Conservation (phyloP, 1,140 invertebrate genomes). For the Leptinotarsa texana region DNA sequence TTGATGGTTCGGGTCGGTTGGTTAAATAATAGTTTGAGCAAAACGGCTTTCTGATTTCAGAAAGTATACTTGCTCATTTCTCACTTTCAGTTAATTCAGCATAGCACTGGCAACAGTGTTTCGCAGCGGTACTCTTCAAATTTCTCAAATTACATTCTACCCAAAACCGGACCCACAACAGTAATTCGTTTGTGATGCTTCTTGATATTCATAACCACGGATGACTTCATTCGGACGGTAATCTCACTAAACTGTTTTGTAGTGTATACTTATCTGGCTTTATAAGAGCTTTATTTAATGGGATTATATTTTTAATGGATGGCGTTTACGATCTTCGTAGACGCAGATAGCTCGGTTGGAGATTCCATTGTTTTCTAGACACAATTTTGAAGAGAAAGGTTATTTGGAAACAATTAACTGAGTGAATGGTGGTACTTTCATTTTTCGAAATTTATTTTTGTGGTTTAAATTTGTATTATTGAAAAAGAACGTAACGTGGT, state of each 20-base stretch:
- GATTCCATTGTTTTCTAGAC: slow-evolving; percentile 5
- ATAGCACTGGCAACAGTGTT: slow-evolving; percentile 7
- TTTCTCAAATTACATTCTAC: slow-evolving; percentile 22
- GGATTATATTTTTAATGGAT: slow-evolving; percentile 15
- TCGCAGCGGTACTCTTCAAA: slow-evolving; percentile 13
- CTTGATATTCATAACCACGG: slow-evolving; percentile 22
- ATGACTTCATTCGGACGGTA: slow-evolving; percentile 24
- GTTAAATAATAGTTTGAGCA: no score
- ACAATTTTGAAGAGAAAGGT: not conserved
- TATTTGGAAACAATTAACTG: no score
- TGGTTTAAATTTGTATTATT: no score
- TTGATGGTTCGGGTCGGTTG: no score
- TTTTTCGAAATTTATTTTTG: no score
- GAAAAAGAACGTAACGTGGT: no score
- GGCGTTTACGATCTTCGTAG: not conserved
- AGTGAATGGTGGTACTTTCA: no score
- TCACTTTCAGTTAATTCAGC: not conserved
- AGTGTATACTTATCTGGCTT: slow-evolving; percentile 10
- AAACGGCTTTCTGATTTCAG: no score
- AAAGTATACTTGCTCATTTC: no score
- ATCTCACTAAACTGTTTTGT: slow-evolving; percentile 21
- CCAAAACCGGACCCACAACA: slow-evolving; percentile 25
- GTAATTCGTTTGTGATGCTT: slow-evolving; percentile 25
- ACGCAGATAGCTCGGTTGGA: not conserved
- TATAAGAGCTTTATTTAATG: slow-evolving; percentile 13